Conservation (phyloP, 2,888 invertebrate species). For the Netelia virgata region DNA sequence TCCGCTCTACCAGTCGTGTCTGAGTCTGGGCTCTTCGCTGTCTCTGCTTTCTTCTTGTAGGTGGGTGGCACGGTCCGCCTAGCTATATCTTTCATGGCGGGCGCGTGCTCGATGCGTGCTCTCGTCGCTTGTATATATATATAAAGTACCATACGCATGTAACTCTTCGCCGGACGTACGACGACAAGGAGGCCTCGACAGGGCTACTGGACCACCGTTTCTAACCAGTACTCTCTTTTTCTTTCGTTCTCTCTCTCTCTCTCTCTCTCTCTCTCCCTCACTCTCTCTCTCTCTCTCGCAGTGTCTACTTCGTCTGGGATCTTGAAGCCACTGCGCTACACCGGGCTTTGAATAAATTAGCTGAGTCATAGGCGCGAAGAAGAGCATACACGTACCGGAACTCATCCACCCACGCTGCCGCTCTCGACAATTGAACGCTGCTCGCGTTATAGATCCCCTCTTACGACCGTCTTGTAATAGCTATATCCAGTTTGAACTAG, state of each 20-base stretch:
- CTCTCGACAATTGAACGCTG: slow-evolving; percentile 62
- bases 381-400: slow-evolving; percentile 68
- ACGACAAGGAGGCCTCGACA: slow-evolving; percentile 60
- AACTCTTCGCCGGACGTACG: slow-evolving; percentile 63
- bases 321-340: slow-evolving; percentile 44
- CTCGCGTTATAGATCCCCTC: slow-evolving; percentile 64
- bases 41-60: slow-evolving; percentile 72
- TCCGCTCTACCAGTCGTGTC: slow-evolving; percentile 50
- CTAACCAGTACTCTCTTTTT: slow-evolving; percentile 61
- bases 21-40: slow-evolving; percentile 51
- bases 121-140: slow-evolving; percentile 25
- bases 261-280: slow-evolving; percentile 12
- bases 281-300: slow-evolving; percentile 27
- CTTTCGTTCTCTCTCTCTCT: not conserved
- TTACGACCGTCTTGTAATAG: slow-evolving; percentile 53
- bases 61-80: slow-evolving; percentile 73
- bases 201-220: slow-evolving; percentile 74
- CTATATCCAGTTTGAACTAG: slow-evolving; percentile 63
- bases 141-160: slow-evolving; percentile 41
- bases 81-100: slow-evolving; percentile 70
- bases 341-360: slow-evolving; percentile 79
- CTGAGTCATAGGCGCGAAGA: slow-evolving; percentile 75
- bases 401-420: slow-evolving; percentile 67
- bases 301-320: slow-evolving; percentile 34
- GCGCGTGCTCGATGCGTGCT: slow-evolving; percentile 65